These are phyloP conservation scores for Centroberyx gerrardi DNA, from an alignment of 2,797 vertebrate species.

Conservation along the genomic window DNA sequence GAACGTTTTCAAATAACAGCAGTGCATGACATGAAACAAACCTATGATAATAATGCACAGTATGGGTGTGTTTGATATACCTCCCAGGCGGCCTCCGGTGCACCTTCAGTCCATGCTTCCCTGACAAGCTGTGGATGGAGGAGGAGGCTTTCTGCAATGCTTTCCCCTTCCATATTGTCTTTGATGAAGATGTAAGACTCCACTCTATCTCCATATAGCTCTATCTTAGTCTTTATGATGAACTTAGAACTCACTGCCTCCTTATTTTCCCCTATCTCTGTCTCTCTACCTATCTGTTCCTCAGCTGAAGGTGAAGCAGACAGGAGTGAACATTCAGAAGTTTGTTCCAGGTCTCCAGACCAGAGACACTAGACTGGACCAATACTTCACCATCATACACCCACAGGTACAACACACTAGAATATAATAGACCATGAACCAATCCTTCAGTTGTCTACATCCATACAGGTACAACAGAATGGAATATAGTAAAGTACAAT, in stretches of 20 bases:
- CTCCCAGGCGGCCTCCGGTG: slow-evolving; percentile 63
- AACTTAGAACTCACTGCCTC: too few species aligned
- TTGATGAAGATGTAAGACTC: slow-evolving; percentile 83
- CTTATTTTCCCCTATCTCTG: neutral
- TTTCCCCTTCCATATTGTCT: slow-evolving; percentile 87
- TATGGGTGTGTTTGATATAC: slow-evolving; percentile 1
- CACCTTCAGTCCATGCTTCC: slow-evolving; percentile 80
- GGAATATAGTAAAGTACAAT: too few species aligned
- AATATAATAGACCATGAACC: neutral
- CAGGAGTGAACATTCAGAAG: slow-evolving; percentile 87
- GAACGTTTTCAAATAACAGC: too few species aligned
- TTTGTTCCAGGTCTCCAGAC: slow-evolving; percentile 82
- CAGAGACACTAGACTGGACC: slow-evolving; percentile 70
- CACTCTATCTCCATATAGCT: neutral
- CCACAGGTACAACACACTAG: slow-evolving; percentile 76
- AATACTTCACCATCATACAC: slow-evolving; percentile 84
- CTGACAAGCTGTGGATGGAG: slow-evolving; percentile 83
- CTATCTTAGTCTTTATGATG: too few species aligned
- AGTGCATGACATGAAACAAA: neutral
- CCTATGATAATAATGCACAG: neutral
- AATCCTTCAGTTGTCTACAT: too few species aligned
- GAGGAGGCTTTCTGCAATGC: slow-evolving; percentile 82
- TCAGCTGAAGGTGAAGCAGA: slow-evolving; percentile 85
- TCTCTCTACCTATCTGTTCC: neutral
- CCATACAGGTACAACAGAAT: too few species aligned